Conservation (phyloP, 2,797 vertebrate genomes). For the Anguilla megastoma region DNA sequence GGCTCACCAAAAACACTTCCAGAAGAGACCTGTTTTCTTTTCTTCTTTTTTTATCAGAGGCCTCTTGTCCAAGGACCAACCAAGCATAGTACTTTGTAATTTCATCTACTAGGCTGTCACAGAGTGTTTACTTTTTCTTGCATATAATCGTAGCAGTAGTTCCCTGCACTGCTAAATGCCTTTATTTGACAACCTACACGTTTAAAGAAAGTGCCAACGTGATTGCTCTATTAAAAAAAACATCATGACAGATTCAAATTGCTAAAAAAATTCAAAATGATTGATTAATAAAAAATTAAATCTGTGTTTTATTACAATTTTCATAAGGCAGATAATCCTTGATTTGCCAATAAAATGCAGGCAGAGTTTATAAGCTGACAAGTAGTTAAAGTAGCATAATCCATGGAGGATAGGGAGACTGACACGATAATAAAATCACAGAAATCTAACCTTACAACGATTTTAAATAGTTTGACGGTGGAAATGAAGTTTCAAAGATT, state of each 20-base stretch:
- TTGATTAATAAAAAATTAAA: background rate
- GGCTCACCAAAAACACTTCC: background rate
- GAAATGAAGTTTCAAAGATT: constrained; percentile 30
- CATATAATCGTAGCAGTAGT: background rate
- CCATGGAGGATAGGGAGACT: constrained; percentile 29
- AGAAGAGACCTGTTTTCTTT: background rate
- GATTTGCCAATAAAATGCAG: background rate
- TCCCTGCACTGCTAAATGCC: background rate
- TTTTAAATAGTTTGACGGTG: constrained; percentile 43
- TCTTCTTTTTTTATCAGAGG: background rate
- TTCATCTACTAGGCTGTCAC: background rate
- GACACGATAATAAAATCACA: constrained; percentile 60
- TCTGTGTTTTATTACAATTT: background rate
- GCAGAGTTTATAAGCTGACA: constrained; percentile 22
- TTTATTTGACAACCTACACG: background rate
- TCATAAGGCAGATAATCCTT: background rate
- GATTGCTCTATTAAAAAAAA: background rate
- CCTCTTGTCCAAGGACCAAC: background rate
- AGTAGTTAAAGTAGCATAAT: constrained; percentile 43
- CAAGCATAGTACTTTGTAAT: background rate
- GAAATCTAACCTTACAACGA: constrained; percentile 52
- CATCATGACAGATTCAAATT: background rate
- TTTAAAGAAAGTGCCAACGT: background rate
- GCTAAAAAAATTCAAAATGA: background rate
- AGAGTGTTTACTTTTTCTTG: background rate